phyloP scores from a whole-genome alignment of 2,113 vertebrate genomes.

The Pseudorectes ferrugineus region DNA sequence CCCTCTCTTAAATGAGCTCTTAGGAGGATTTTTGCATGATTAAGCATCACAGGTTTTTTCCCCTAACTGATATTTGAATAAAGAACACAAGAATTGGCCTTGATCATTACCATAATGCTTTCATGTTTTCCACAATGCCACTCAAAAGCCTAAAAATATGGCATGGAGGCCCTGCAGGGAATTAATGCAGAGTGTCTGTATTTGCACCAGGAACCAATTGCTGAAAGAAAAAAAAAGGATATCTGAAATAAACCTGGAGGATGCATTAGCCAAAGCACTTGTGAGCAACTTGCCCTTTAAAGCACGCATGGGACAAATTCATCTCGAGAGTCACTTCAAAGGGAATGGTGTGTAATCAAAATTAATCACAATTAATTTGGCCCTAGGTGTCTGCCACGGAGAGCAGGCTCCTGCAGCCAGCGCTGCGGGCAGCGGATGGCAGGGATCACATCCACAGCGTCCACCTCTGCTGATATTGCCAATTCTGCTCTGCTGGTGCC shows the following conservation, averaged over 20 bases:
- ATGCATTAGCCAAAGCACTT: conserved; percentile 27
- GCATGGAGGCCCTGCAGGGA: background rate
- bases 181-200: background rate
- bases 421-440: background rate
- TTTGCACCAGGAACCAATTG: background rate
- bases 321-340: conserved; percentile 21
- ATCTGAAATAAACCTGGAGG: conserved; percentile 13
- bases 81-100: background rate
- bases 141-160: conserved; percentile 32
- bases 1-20: background rate
- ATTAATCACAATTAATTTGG: conserved; percentile 45
- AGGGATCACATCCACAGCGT: background rate
- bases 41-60: background rate
- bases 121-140: conserved; percentile 4
- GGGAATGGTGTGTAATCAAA: conserved; percentile 22
- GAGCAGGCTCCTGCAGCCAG: background rate
- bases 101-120: conserved; percentile 24
- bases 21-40: conserved; percentile 12
- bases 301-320: background rate
- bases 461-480: conserved; percentile 8
- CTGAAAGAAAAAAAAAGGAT: background rate
- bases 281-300: conserved; percentile 31
- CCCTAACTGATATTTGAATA: background rate
- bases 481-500: background rate
- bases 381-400: background rate